phyloP scores from a whole-genome alignment of 2,888 invertebrate species.

The Meliscaeva auricollis region DNA sequence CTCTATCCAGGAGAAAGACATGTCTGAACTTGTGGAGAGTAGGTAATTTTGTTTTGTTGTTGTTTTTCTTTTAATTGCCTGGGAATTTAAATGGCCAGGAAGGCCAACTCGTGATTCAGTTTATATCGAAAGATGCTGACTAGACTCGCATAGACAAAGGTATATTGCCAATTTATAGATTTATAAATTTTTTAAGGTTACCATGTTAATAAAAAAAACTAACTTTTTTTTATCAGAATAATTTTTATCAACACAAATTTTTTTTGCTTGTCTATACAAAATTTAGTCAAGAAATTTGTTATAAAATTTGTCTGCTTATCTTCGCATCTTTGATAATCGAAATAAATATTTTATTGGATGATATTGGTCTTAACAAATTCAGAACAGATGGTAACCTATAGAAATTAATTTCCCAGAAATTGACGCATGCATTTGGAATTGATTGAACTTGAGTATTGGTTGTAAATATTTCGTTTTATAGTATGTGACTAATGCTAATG shows the following conservation, averaged over 20 bases:
- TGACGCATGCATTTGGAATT: slow-evolving; percentile 17
- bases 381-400: neutral
- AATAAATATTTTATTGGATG: too few species aligned
- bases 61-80: slow-evolving; percentile 42
- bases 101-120: slow-evolving; percentile 57
- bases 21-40: slow-evolving; percentile 19
- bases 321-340: too few species aligned
- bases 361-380: neutral
- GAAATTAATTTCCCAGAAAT: slow-evolving; percentile 35
- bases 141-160: neutral
- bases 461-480: slow-evolving; percentile 32
- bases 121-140: slow-evolving; percentile 37
- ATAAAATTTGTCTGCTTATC: too few species aligned
- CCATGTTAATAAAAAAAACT: neutral
- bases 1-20: neutral
- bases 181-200: neutral
- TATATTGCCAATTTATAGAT: slow-evolving; percentile 27
- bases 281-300: neutral
- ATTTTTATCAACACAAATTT: too few species aligned
- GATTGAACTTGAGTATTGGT: slow-evolving; percentile 3
- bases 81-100: slow-evolving; percentile 54
- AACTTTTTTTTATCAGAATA: too few species aligned
- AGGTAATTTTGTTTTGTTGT: slow-evolving; percentile 3
- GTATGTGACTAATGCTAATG: neutral
- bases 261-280: too few species aligned